Conservation (phyloP, 2,113 vertebrate species). For the Emydocephalus ijimae region DNA sequence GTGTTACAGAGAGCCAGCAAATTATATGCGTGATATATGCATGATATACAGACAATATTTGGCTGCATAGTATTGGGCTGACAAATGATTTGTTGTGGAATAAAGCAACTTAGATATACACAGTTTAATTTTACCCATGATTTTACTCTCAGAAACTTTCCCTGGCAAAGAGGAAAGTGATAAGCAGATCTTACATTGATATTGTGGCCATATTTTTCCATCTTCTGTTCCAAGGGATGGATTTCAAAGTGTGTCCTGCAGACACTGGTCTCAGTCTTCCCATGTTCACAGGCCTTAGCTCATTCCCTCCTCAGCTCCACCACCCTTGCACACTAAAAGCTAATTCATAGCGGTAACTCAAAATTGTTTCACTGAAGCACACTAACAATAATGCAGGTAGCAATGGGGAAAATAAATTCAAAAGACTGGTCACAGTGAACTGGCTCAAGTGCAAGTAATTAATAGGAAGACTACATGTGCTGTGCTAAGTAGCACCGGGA, state of each 20-base stretch:
- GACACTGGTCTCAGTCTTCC: background rate
- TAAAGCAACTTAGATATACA: background rate
- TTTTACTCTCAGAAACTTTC: background rate
- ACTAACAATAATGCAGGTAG: background rate
- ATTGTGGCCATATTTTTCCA: background rate
- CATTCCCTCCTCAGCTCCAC: background rate
- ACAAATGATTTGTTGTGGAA: background rate
- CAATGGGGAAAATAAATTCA: background rate
- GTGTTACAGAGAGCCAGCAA: background rate
- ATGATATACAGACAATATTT: background rate
- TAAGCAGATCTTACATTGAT: background rate
- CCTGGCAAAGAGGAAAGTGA: background rate
- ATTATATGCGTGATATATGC: background rate
- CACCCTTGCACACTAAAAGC: background rate
- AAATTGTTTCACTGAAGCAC: background rate
- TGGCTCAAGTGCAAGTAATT: background rate
- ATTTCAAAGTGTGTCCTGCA: background rate
- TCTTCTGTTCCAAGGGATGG: background rate
- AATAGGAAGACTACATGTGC: background rate
- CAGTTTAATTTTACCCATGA: background rate
- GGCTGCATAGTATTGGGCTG: background rate
- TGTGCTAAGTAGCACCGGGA: background rate
- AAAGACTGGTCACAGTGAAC: background rate
- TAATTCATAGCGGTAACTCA: background rate
- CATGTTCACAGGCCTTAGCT: background rate